Evolutionary conservation across 2,888 invertebrate genomes (phyloP), one percentile per base, ranked within the genome.

Genomic region (Nowickia ferox): DNA sequence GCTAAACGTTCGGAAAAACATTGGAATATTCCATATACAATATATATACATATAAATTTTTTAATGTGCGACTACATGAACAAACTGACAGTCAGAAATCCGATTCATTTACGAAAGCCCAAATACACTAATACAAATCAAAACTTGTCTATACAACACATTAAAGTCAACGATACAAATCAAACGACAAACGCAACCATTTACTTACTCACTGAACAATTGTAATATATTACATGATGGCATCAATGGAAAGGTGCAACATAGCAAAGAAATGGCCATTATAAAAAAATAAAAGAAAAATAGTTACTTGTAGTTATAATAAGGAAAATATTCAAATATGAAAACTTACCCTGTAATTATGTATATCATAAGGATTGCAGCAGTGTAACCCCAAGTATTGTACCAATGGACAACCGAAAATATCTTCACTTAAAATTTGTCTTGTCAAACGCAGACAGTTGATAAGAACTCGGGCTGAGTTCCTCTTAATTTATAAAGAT

Each of bases 121-220:
- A 17, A 71, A 68, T 40, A 63, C 66, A 77, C 81, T 19, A 77
- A 82, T 75, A 78, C 85, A 68, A 77, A 51, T n/a, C 30, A 55
- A 66, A 69, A 57, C 57, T 55, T n/a, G 57, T 75, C 53, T 82
- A 46, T 63, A 69, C 69, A 82, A 55, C 46, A 69, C 15, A 59
- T 53, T 44, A 10, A 11, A 69, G 22, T 46, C 72, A 72, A 72
- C 59, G 44, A 59, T 76, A 76, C 22, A 46, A 72, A 66, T 53
- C 82, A 38, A 71, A 77, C 48, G 65, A 72, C 53, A 57, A 53
- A 30, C 19, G 53, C 71, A 30, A 74, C 59, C 66, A 78, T 51
- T 66, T 59, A 72, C 72, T 74, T 38, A 72, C 72, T 74, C 44
- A 74, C 46, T 66, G 74, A 51, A 68, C 15, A 69, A 38, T 17